These are phyloP conservation scores for Coilia nasus DNA, from an alignment of 2,797 vertebrate genomes.

Conservation along the genomic window DNA sequence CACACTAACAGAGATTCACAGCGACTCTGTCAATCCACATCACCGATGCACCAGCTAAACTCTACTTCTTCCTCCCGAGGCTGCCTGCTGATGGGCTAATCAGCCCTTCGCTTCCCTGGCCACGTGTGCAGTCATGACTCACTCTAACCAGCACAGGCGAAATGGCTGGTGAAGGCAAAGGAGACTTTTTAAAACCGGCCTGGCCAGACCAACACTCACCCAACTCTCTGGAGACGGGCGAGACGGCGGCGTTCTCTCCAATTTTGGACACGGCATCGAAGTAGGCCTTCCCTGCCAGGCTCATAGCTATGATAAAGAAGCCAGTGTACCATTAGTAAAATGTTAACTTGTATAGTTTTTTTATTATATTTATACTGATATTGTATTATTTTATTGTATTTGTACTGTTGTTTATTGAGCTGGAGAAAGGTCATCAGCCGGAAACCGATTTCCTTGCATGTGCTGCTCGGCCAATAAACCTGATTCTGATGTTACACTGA, in stretches of 20 bases:
- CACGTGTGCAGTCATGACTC: conserved; percentile 40
- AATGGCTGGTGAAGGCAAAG: conserved; percentile 9
- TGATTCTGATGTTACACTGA: no score
- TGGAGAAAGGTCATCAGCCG: no score
- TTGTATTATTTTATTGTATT: no score
- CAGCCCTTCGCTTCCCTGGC: conserved; percentile 29
- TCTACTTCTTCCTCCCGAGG: neutral
- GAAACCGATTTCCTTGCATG: no score
- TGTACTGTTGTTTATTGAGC: no score
- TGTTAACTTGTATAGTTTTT: no score
- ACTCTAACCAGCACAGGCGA: conserved; percentile 29
- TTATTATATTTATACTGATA: no score
- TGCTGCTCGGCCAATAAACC: no score
- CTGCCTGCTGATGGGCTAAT: neutral
- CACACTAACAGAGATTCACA: neutral
- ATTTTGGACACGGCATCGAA: conserved; percentile 95
- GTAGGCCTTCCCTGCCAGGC: conserved; percentile 88
- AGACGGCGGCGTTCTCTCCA: conserved; percentile 87
- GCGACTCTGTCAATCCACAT: neutral
- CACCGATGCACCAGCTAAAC: neutral
- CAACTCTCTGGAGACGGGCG: conserved; percentile 91
- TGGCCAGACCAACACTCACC: conserved; percentile 77
- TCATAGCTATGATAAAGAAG: conserved; percentile 81
- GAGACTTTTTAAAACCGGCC: neutral
- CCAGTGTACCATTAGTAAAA: neutral